Conservation (phyloP, 2,888 invertebrate species). For the Trichogramma dendrolimi region DNA sequence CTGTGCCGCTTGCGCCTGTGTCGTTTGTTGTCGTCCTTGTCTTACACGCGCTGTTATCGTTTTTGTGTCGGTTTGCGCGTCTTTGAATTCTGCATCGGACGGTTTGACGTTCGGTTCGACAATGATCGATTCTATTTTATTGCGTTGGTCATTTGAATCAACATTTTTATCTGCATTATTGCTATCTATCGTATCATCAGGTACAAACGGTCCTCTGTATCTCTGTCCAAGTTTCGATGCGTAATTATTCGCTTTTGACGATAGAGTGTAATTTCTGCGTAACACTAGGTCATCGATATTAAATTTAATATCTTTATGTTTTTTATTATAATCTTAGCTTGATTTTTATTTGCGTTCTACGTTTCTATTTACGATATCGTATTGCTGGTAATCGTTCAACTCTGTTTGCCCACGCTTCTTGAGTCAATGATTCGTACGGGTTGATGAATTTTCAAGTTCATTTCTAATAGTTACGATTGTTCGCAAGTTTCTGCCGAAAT, state of each 20-base stretch:
- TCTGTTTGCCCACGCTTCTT: slow-evolving; percentile 7
- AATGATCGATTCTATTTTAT: too few relatives aligned
- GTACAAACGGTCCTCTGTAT: too few relatives aligned
- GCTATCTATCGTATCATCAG: too few relatives aligned
- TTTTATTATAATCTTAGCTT: slow-evolving; percentile 26
- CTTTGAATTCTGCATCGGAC: too few relatives aligned
- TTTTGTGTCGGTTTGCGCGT: too few relatives aligned
- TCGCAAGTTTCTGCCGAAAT: slow-evolving; percentile 26
- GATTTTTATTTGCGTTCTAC: slow-evolving; percentile 15
- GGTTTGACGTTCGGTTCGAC: too few relatives aligned
- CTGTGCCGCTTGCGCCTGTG: too few relatives aligned
- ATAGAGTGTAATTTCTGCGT: slow-evolving; percentile 15
- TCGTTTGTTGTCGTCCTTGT: too few relatives aligned
- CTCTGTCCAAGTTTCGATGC: too few relatives aligned
- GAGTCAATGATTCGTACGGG: background rate
- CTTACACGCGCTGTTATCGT: too few relatives aligned
- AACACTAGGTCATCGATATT: slow-evolving; percentile 23
- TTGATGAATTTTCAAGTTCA: background rate
- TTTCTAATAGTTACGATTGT: background rate
- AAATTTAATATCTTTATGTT: slow-evolving; percentile 10
- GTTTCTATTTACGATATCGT: slow-evolving; percentile 1
- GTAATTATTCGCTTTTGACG: background rate
- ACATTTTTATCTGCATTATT: too few relatives aligned
- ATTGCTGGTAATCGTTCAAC: slow-evolving; percentile 11
- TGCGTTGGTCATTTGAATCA: too few relatives aligned